phyloP scores from a whole-genome alignment of 2,797 vertebrate species.

The Chloroceryle inda region DNA sequence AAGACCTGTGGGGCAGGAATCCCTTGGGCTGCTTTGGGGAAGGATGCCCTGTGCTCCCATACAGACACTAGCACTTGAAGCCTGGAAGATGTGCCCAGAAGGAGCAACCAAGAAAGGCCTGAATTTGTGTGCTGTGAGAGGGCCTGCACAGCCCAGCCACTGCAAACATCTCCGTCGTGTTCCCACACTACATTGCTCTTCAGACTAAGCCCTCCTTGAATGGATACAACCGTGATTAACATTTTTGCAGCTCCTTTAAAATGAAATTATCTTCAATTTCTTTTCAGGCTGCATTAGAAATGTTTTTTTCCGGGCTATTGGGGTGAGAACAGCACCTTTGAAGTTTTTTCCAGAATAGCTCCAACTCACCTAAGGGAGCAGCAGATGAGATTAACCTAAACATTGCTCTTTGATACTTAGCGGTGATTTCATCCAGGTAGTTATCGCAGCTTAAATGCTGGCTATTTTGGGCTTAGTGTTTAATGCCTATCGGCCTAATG shows the following conservation, averaged over 20 bases:
- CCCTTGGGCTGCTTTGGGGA: neutral
- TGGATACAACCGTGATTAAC: neutral
- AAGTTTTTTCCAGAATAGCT: neutral
- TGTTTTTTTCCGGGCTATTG: neutral
- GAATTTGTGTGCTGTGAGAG: rapidly evolving
- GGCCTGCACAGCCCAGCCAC: neutral
- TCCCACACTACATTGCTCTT: neutral
- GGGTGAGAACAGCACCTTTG: neutral
- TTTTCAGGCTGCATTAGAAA: neutral
- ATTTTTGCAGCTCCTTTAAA: neutral
- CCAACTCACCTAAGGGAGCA: neutral
- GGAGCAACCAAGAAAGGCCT: neutral
- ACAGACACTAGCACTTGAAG: rapidly evolving
- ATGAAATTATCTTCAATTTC: neutral
- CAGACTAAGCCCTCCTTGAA: neutral
- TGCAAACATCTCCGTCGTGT: rapidly evolving
- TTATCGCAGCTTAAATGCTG: neutral
- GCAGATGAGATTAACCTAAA: neutral
- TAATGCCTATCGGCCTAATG: neutral
- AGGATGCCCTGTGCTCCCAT: neutral
- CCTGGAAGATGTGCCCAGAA: neutral
- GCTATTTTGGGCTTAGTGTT: neutral
- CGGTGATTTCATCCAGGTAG: neutral
- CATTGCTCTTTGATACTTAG: neutral
- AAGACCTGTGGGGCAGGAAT: neutral